Base-by-base conservation (phyloP, 2,888 invertebrate species). In the Julus scandinavius region DNA sequence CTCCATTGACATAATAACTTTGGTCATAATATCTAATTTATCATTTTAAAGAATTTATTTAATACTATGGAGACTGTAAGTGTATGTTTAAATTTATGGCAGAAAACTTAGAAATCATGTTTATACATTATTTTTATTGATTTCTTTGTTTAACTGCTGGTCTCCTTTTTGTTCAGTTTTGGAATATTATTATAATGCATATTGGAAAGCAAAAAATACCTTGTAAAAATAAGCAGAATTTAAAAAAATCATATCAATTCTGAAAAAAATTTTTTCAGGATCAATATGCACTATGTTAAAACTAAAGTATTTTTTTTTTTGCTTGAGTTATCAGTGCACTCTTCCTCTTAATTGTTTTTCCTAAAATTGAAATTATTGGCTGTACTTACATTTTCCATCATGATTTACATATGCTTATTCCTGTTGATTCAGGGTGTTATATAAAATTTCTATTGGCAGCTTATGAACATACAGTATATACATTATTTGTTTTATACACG, bases 401-500 rank as follows among this genome's bases (percentile, higher is more conserved):
- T 63, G 20, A n/a, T 7, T 63, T 80, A 38, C 38, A 13, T 6
- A 38, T 80, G 80, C 15, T 80, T 80, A 15, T 13, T 38, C 29
- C 11, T 15, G 38, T 80, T 15, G 80, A 38, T 38, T 80, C 15
- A 80, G 80, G 80, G 13, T 80, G 80, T 80, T 80, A 80, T 20
- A 72, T 80, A 38, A 80, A 80, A 80, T 80, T 80, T 80, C 80
- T 80, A 80, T 80, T 80, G 80, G 80, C 80, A 80, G 80, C 80
- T 80, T 80, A 38, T 38, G 38, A 38, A 80, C 38, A 80, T 80
- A 80, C 13, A 80, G 38, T 63, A 63, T 20, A 63, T 20, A 63
- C 13, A 72, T 72, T 72, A 29, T 29, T 72, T 72, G 80, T 80
- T 80, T 80, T 80, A 80, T 40, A 80, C 38, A 80, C 38, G 3